phyloP scores from a whole-genome alignment of 2,113 vertebrate genomes.

The Jacana jacana region DNA sequence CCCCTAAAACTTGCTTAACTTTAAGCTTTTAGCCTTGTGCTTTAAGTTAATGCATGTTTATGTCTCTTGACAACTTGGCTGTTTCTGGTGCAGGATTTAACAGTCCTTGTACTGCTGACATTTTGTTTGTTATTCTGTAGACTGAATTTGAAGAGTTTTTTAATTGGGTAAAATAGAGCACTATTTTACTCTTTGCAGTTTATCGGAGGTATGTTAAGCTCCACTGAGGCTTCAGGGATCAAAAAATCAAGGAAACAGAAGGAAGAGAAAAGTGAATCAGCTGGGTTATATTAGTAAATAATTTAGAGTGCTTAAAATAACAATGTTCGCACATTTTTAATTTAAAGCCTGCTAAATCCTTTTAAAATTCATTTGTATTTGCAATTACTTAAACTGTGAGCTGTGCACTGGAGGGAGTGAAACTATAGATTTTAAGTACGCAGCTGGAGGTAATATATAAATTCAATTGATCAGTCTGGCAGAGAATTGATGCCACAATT shows the following conservation, averaged over 20 bases:
- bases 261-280: slow-evolving; percentile 16
- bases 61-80: background rate
- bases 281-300: slow-evolving; percentile 72
- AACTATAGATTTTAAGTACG: slow-evolving; percentile 78
- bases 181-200: background rate
- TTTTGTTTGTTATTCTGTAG: background rate
- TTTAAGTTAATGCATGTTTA: background rate
- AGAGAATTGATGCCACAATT: slow-evolving; percentile 84
- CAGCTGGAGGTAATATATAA: slow-evolving; percentile 83
- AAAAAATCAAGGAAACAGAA: slow-evolving; percentile 37
- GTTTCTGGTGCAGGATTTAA: background rate
- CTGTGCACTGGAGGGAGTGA: slow-evolving; percentile 65
- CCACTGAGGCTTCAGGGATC: background rate
- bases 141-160: background rate
- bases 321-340: slow-evolving; percentile 75
- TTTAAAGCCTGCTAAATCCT: slow-evolving; percentile 71
- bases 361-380: slow-evolving; percentile 77
- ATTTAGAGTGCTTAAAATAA: slow-evolving; percentile 75
- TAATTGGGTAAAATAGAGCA: background rate
- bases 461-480: slow-evolving; percentile 83
- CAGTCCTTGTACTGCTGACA: background rate
- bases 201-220: background rate
- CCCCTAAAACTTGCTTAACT: background rate
- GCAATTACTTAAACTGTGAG: slow-evolving; percentile 75
- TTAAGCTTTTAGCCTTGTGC: background rate